Percentiles rank a stretch among this genome's conserved stretches.
Conservation (phyloP, 2,113 vertebrate genomes). For the Archilochus colubris region DNA sequence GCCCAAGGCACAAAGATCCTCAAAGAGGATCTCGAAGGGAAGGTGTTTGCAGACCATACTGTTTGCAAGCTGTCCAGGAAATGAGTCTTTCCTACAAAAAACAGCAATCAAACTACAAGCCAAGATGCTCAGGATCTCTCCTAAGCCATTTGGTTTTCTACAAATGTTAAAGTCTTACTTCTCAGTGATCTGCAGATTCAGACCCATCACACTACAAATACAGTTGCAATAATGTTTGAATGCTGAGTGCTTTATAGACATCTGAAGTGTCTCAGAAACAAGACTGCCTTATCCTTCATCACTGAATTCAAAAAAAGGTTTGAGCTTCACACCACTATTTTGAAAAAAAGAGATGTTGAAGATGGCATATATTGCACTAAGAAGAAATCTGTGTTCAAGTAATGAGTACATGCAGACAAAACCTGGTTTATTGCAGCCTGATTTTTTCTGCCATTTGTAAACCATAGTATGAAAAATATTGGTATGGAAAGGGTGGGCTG, state of each 20-base stretch:
- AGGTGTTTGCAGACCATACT: not conserved
- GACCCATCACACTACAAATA: not conserved
- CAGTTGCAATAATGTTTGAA: not conserved
- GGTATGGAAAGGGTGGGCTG: not conserved
- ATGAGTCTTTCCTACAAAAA: conserved; percentile 14
- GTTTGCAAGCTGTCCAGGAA: conserved; percentile 58
- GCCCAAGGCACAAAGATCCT: not conserved
- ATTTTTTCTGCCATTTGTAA: not conserved
- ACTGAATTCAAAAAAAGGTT: not conserved
- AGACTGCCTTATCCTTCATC: not conserved
- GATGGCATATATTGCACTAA: not conserved
- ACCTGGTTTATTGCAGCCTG: not conserved
- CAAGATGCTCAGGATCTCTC: not conserved
- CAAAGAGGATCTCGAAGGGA: not conserved
- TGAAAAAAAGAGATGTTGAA: not conserved
- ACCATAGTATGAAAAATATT: not conserved
- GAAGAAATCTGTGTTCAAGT: not conserved
- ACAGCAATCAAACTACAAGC: not conserved
- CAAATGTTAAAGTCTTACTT: not conserved
- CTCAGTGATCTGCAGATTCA: not conserved
- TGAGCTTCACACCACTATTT: not conserved
- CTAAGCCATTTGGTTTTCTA: not conserved
- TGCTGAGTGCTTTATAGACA: not conserved
- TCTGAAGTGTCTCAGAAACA: not conserved
- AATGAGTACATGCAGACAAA: not conserved